Base-by-base conservation (phyloP, 2,113 vertebrate genomes). In the Copsychus sechellarum region DNA sequence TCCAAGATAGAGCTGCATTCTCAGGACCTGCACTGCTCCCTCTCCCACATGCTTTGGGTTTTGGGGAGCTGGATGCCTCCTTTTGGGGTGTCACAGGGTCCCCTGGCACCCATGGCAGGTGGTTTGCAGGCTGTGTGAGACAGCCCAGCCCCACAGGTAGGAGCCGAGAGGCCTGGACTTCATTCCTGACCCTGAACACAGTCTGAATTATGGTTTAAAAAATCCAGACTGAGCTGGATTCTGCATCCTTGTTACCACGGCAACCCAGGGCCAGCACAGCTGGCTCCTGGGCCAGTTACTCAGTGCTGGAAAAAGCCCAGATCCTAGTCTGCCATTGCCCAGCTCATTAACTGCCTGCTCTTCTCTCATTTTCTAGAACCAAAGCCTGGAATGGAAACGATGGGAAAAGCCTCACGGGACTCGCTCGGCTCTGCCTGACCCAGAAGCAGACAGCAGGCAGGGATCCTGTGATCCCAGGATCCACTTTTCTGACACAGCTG, bases 381-480 rank as follows among this genome's bases (percentile, higher is more conserved):
- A 14, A 95, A 96, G 25, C 40, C 93, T 56, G 80, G 56, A 83
- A 38, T 14, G n/a, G 89, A 94, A 77, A 40, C 0, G 1, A 67
- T 12, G 28, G 89, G 76, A 80, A 86, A 92, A 58, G 7, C 86
- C 43, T 90, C 88, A 26, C 45, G 67, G 26, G 93, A 96, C 69
- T 95, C 86, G 0, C 53, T 93, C 0, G 76, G 94, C 42, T 97
- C 95, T 36, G 87, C 87, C 62, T 90, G 79, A 90, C 31, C 79
- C 71, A 36, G 79, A 29, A 89, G 53, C 24, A 60, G 23, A 38
- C 38, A 77, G 45, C 33, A 60, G 73, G n/a, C n/a, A 69, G 34
- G 29, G 25, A 83, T 77, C 34, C 14, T 20, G 31, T 16, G 19
- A 48, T 42, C 56, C 47, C 47, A 31, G 62, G 71, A 90, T 42